phyloP scores from a whole-genome alignment of 2,797 vertebrate genomes.

The Sebastes trivittatus region DNA sequence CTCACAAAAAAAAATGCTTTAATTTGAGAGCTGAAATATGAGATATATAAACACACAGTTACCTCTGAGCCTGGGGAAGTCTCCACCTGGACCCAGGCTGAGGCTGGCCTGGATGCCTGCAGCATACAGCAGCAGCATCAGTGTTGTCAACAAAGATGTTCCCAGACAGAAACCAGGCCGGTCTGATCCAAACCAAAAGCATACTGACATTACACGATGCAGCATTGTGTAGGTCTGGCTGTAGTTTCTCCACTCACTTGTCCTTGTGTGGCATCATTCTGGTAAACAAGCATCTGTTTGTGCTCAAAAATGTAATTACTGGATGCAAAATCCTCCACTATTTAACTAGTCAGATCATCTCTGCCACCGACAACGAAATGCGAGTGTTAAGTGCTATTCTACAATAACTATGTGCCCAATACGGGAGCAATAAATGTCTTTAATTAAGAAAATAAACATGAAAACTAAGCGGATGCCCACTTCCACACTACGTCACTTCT shows the following conservation, averaged over 20 bases:
- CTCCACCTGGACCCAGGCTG: slow-evolving; percentile 78
- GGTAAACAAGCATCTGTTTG: not conserved
- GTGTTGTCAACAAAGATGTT: slow-evolving; percentile 51
- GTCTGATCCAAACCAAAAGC: slow-evolving; percentile 72
- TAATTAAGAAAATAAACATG: not conserved
- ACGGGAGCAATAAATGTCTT: not conserved
- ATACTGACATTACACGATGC: slow-evolving; percentile 50
- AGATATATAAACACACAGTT: not conserved
- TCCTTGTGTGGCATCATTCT: not conserved
- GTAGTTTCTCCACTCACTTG: not conserved
- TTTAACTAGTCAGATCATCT: not conserved
- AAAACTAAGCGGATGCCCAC: not conserved
- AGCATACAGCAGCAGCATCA: slow-evolving; percentile 70
- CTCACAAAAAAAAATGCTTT: not conserved
- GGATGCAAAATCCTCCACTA: not conserved
- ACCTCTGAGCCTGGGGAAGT: slow-evolving; percentile 82
- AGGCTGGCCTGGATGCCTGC: slow-evolving; percentile 76
- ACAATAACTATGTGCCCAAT: not conserved
- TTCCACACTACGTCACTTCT: slow-evolving; percentile 27
- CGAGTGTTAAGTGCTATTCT: not conserved
- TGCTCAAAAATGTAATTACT: not conserved
- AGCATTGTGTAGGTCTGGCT: slow-evolving; percentile 58
- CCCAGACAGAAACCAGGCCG: slow-evolving; percentile 79
- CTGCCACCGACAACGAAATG: not conserved
- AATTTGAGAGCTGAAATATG: not conserved